Evolutionary conservation across 2,797 vertebrate species (phyloP).

Genomic region (Clamator glandarius): DNA sequence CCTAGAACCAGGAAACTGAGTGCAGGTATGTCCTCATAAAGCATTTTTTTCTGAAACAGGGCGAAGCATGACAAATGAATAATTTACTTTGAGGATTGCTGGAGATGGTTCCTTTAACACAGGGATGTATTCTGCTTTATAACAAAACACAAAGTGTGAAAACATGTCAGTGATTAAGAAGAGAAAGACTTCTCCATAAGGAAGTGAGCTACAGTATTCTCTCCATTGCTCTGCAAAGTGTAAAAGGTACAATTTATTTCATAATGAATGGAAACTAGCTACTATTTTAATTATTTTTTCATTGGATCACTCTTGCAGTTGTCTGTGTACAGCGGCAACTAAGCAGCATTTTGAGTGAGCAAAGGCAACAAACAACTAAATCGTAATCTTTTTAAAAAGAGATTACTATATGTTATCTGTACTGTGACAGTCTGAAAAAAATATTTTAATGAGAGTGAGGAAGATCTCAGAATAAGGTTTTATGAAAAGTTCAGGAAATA

Average conservation of each 20-base stretch:
- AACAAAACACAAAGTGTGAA: not conserved
- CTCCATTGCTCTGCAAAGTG: not conserved
- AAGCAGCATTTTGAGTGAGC: not conserved
- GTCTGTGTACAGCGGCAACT: not conserved
- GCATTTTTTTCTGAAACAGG: constrained; percentile 18
- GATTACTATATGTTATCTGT: not conserved
- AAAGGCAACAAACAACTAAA: not conserved
- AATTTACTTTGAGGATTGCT: constrained; percentile 2
- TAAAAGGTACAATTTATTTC: not conserved
- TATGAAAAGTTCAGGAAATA: not conserved
- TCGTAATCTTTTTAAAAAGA: not conserved
- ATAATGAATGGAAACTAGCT: not conserved
- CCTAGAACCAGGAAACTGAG: not conserved
- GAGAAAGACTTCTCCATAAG: not conserved
- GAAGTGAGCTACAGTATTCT: not conserved
- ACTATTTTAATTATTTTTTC: not conserved
- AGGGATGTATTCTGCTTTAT: not conserved
- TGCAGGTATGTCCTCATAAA: not conserved
- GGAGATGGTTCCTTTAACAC: not conserved
- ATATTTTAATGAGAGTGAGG: not conserved
- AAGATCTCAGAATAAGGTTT: not conserved
- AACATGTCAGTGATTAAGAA: not conserved
- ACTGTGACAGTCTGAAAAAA: not conserved
- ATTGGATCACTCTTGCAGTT: not conserved
- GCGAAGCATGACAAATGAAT: not conserved